Conservation (phyloP, 2,888 invertebrate species). For the Cenopis cana region DNA sequence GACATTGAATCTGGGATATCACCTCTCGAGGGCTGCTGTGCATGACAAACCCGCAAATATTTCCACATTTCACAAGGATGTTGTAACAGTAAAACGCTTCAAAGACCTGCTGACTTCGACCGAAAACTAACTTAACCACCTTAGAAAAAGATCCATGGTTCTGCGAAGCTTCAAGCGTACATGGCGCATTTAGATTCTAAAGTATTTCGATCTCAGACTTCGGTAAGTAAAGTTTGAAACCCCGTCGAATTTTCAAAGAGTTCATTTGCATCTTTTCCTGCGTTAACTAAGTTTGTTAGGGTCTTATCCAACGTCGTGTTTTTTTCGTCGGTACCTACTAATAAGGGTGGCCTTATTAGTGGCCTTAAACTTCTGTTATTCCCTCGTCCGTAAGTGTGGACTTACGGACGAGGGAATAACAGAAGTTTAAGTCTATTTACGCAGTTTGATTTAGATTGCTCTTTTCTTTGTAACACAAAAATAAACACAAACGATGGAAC, state of each 20-base stretch:
- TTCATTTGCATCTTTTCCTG: conserved; percentile 74
- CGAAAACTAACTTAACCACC: conserved; percentile 49
- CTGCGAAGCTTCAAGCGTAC: not conserved
- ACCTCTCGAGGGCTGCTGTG: conserved; percentile 60
- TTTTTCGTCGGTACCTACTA: conserved; percentile 29
- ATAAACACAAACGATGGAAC: conserved; percentile 51
- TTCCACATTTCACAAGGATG: conserved; percentile 63
- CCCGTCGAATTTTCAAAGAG: conserved; percentile 70
- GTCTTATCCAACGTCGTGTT: conserved; percentile 48
- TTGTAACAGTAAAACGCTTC: conserved; percentile 47
- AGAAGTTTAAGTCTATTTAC: conserved; percentile 21
- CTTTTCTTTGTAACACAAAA: conserved; percentile 33
- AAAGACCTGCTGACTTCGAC: conserved; percentile 43
- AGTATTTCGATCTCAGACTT: conserved; percentile 58
- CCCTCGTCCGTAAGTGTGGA: too few relatives aligned
- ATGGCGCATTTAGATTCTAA: conserved; percentile 46
- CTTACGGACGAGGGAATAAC: conserved; percentile 10
- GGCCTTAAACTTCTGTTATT: too few relatives aligned
- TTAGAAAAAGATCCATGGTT: conserved; percentile 46
- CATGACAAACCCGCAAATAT: conserved; percentile 65
- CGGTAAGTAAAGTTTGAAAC: conserved; percentile 71
- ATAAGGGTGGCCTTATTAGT: too few relatives aligned
- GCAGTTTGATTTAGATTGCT: conserved; percentile 19
- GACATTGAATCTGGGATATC: conserved; percentile 58
- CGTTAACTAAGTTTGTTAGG: conserved; percentile 59